phyloP scores from a whole-genome alignment of 2,113 vertebrate genomes.

The Noturus placidus region DNA sequence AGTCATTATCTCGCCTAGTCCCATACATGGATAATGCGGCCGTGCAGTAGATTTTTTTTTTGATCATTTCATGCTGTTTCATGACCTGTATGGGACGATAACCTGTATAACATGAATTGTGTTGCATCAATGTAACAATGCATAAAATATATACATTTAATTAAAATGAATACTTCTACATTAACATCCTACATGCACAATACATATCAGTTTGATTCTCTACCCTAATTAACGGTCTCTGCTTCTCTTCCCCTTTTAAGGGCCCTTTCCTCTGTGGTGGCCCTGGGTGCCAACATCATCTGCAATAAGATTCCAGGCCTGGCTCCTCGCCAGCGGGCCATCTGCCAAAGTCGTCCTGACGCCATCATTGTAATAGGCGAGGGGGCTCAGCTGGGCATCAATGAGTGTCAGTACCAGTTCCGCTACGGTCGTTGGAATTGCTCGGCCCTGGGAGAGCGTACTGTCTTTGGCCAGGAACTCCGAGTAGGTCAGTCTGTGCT shows the following conservation, averaged over 20 bases:
- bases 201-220: not conserved
- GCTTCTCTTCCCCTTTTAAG: constrained; percentile 65
- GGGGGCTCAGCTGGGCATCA: constrained; percentile 96
- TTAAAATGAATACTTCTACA: not conserved
- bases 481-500: constrained; percentile 93
- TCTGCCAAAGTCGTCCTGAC: constrained; percentile 97
- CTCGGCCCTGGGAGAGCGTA: constrained; percentile 94
- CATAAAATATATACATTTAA: not conserved
- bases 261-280: constrained; percentile 96
- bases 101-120: not conserved
- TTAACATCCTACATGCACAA: not conserved
- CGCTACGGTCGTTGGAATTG: constrained; percentile 97
- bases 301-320: constrained; percentile 99
- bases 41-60: not conserved
- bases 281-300: constrained; percentile 98
- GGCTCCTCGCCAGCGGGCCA: constrained; percentile 94
- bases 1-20: too few species aligned
- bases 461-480: constrained; percentile 97
- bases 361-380: constrained; percentile 98
- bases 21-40: too few species aligned
- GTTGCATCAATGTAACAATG: not conserved
- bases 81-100: not conserved
- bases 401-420: constrained; percentile 98
- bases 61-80: not conserved
- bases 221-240: constrained; percentile 13